Conservation (phyloP, 2,888 invertebrate species). For the Scaptomyza cyrtandrae region DNA sequence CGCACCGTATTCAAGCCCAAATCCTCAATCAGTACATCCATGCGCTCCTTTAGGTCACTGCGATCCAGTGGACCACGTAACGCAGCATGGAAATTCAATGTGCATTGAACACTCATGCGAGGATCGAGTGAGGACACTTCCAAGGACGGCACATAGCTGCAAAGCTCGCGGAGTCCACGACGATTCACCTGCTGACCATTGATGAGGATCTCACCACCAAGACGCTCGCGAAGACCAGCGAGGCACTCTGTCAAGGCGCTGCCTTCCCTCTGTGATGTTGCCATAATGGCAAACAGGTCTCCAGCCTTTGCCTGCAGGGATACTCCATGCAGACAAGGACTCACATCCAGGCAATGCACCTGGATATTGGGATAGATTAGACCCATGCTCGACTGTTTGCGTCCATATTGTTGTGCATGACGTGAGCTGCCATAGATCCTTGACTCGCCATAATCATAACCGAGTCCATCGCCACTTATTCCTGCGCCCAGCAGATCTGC, state of each 20-base stretch:
- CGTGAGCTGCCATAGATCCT: conserved; percentile 82
- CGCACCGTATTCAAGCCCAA: conserved; percentile 95
- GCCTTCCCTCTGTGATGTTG: conserved; percentile 94
- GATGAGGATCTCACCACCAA: conserved; percentile 91
- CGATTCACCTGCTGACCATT: conserved; percentile 93
- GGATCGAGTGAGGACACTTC: conserved; percentile 85
- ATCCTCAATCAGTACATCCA: conserved; percentile 95
- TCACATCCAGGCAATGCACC: conserved; percentile 90
- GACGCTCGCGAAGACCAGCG: conserved; percentile 89
- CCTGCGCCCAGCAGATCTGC: conserved; percentile 91
- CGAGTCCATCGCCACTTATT: conserved; percentile 75
- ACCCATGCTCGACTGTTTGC: conserved; percentile 83
- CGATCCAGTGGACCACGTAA: conserved; percentile 85
- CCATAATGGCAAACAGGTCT: conserved; percentile 95
- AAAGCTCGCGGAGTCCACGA: conserved; percentile 89
- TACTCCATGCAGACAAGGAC: conserved; percentile 89
- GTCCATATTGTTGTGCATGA: conserved; percentile 60
- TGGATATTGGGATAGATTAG: conserved; percentile 85
- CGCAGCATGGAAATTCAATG: conserved; percentile 92
- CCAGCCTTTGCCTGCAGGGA: conserved; percentile 96
- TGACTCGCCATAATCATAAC: conserved; percentile 82
- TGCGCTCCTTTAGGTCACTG: conserved; percentile 89
- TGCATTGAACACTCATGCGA: conserved; percentile 95
- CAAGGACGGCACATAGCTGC: conserved; percentile 85
- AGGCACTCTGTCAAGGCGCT: conserved; percentile 93